Conservation (phyloP, 2,888 invertebrate genomes). For the Lepidocyrtinus sp. region DNA sequence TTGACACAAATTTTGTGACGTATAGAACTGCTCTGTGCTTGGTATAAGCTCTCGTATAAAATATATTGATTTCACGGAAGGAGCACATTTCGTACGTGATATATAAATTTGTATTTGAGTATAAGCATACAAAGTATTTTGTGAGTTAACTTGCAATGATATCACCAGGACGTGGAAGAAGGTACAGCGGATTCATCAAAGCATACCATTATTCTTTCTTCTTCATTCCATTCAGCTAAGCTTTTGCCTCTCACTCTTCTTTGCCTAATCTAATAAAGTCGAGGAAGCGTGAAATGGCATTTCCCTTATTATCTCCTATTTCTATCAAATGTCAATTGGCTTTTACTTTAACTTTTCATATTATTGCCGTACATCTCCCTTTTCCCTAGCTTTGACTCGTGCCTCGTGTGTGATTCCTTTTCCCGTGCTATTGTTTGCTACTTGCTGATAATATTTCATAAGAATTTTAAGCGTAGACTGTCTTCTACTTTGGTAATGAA, state of each 20-base stretch:
- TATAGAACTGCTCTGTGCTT: no score
- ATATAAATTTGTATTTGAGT: no score
- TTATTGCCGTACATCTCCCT: constrained; percentile 44
- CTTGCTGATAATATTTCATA: constrained; percentile 54
- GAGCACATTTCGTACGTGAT: no score
- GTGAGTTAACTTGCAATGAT: constrained; percentile 1
- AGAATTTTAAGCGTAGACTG: constrained; percentile 12
- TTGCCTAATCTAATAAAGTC: constrained; percentile 69
- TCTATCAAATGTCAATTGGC: constrained; percentile 69
- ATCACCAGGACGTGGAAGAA: not conserved
- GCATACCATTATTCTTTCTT: constrained; percentile 51
- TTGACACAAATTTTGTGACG: no score
- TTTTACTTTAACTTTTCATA: constrained; percentile 44
- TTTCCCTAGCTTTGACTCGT: constrained; percentile 21
- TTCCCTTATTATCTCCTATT: constrained; percentile 69
- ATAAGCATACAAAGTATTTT: no score
- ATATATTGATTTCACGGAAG: no score
- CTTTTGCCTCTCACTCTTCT: constrained; percentile 34
- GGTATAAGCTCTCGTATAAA: no score
- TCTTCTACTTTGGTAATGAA: constrained; percentile 1
- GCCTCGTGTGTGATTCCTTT: constrained; percentile 35
- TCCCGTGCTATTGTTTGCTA: constrained; percentile 50
- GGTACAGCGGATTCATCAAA: constrained; percentile 47
- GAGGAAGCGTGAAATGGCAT: constrained; percentile 69
- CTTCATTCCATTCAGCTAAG: constrained; percentile 51